A percentile compares a stretch with the other conserved stretches of the same genome.
Conservation (phyloP, 2,797 vertebrate genomes). For the Halcyon smyrnensis region DNA sequence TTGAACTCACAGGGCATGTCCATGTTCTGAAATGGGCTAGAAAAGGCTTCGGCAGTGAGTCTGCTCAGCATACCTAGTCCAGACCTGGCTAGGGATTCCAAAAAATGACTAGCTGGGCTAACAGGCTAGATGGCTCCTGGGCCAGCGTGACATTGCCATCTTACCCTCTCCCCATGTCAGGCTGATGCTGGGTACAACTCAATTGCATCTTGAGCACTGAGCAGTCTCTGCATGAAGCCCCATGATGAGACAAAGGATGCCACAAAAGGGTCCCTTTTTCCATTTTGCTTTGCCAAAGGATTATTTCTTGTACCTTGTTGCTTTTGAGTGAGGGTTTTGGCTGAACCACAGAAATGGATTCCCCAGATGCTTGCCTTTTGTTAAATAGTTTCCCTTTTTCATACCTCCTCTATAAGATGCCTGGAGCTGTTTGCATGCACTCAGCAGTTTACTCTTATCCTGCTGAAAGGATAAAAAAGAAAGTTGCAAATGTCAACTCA, state of each 20-base stretch:
- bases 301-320: not conserved
- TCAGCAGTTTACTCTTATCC: not conserved
- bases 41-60: not conserved
- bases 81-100: not conserved
- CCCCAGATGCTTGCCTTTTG: not conserved
- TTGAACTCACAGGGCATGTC: not conserved
- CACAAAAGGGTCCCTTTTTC: not conserved
- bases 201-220: not conserved
- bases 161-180: not conserved
- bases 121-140: not conserved
- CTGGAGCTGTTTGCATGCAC: not conserved
- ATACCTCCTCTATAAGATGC: not conserved
- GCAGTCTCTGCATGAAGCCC: not conserved
- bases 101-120: not conserved
- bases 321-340: not conserved
- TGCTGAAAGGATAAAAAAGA: not conserved
- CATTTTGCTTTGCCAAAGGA: not conserved
- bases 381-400: not conserved
- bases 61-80: rapidly evolving
- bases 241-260: not conserved
- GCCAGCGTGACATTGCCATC: rapidly evolving
- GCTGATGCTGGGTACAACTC: rapidly evolving
- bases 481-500: not conserved
- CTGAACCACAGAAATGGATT: not conserved
- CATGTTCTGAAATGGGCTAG: not conserved